Evolutionary conservation across 2,113 vertebrate genomes (phyloP).

Genomic region (Bucco capensis): DNA sequence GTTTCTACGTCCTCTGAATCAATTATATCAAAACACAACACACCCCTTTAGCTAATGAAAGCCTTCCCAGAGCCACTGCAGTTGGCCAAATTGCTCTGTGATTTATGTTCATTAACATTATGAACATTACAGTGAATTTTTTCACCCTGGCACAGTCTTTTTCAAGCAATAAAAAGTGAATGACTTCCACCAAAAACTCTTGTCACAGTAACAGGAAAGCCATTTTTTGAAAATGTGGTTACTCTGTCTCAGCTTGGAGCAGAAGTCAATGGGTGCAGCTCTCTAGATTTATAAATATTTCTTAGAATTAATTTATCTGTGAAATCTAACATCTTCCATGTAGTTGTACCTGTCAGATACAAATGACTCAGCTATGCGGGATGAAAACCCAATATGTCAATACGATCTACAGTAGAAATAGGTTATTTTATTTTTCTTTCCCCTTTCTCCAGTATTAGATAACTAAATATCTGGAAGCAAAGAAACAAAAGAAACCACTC

Average conservation of each 20-base stretch:
- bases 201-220: slow-evolving; percentile 15
- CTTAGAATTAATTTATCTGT: slow-evolving; percentile 53
- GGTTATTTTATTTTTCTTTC: slow-evolving; percentile 37
- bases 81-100: background rate
- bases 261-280: slow-evolving; percentile 3
- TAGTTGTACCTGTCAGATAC: slow-evolving; percentile 47
- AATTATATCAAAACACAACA: background rate
- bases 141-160: background rate
- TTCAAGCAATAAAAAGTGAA: slow-evolving; percentile 27
- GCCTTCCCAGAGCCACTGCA: background rate
- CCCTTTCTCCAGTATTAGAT: slow-evolving; percentile 4
- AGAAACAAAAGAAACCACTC: slow-evolving; percentile 48
- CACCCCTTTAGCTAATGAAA: background rate
- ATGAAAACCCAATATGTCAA: slow-evolving; percentile 41
- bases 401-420: slow-evolving; percentile 38
- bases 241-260: background rate
- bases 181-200: slow-evolving; percentile 40
- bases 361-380: slow-evolving; percentile 51
- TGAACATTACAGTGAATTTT: slow-evolving; percentile 18
- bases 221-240: slow-evolving; percentile 26
- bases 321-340: slow-evolving; percentile 8
- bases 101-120: slow-evolving; percentile 41
- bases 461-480: slow-evolving; percentile 30
- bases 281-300: slow-evolving; percentile 30
- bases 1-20: background rate